These are phyloP conservation scores for Drosophila biarmipes DNA, from an alignment of 1,140 invertebrate species.

Conservation along the genomic window DNA sequence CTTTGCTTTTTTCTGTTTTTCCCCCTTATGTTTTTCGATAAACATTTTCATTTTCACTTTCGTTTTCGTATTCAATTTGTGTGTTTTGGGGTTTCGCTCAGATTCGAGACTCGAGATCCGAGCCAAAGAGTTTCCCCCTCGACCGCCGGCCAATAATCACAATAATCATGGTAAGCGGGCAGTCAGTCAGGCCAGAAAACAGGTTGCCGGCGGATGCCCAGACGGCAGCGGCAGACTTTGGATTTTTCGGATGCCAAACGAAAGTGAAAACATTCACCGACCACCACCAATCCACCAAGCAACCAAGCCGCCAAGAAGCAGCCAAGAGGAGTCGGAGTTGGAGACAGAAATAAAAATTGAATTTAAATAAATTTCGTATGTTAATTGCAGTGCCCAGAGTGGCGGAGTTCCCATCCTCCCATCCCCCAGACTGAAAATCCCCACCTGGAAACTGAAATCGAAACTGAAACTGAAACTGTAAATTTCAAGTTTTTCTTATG, in stretches of 20 bases:
- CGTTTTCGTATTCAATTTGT: constrained; percentile 68
- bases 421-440: constrained; percentile 1
- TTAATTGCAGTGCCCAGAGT: constrained; percentile 57
- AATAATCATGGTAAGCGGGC: constrained; percentile 79
- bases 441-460: constrained; percentile 14
- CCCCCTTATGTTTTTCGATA: constrained; percentile 16
- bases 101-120: neutral
- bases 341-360: constrained; percentile 67
- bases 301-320: constrained; percentile 36
- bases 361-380: constrained; percentile 83
- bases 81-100: constrained; percentile 59
- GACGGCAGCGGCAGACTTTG: constrained; percentile 8
- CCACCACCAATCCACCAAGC: constrained; percentile 4
- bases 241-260: constrained; percentile 77
- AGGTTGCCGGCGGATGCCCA: constrained; percentile 57
- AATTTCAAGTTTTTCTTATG: constrained; percentile 38
- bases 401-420: neutral
- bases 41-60: constrained; percentile 82
- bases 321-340: constrained; percentile 22
- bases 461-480: constrained; percentile 53
- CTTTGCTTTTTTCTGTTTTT: constrained; percentile 63
- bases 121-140: constrained; percentile 12
- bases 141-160: constrained; percentile 67
- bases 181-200: constrained; percentile 66
- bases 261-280: constrained; percentile 73